phyloP scores from a whole-genome alignment of 1,140 invertebrate species.

The Colletes latitarsis region DNA sequence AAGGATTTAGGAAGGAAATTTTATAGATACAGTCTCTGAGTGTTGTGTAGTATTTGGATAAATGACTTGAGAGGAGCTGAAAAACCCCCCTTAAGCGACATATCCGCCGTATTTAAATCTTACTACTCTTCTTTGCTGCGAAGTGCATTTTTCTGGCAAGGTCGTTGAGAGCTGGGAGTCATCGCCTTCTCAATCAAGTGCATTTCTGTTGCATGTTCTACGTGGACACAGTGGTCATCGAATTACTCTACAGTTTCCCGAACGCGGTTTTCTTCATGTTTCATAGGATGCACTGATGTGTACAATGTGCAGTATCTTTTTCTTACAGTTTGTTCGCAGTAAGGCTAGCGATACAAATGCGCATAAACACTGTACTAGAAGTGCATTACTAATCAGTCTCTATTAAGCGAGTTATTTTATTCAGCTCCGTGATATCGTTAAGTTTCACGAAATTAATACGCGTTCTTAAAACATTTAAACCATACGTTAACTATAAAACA shows the following conservation, averaged over 20 bases:
- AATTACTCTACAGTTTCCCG: constrained; percentile 24
- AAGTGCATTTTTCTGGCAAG: constrained; percentile 29
- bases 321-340: not conserved
- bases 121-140: constrained; percentile 31
- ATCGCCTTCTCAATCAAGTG: constrained; percentile 37
- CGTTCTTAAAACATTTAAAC: constrained; percentile 9
- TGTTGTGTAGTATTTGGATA: not conserved
- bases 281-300: constrained; percentile 13
- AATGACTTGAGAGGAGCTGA: not conserved
- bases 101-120: constrained; percentile 33
- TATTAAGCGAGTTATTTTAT: not conserved
- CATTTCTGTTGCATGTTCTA: constrained; percentile 40
- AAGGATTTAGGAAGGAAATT: not conserved
- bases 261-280: constrained; percentile 6
- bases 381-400: not conserved
- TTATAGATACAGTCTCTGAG: not conserved
- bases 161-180: constrained; percentile 42
- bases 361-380: not conserved
- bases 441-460: not conserved
- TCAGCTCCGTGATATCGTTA: not conserved
- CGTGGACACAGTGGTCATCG: constrained; percentile 33
- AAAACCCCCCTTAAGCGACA: constrained; percentile 27
- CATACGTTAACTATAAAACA: constrained; percentile 11
- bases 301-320: not conserved
- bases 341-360: not conserved